Conservation (phyloP, 2,797 vertebrate species). For the Pseudotriccus pelzelni region DNA sequence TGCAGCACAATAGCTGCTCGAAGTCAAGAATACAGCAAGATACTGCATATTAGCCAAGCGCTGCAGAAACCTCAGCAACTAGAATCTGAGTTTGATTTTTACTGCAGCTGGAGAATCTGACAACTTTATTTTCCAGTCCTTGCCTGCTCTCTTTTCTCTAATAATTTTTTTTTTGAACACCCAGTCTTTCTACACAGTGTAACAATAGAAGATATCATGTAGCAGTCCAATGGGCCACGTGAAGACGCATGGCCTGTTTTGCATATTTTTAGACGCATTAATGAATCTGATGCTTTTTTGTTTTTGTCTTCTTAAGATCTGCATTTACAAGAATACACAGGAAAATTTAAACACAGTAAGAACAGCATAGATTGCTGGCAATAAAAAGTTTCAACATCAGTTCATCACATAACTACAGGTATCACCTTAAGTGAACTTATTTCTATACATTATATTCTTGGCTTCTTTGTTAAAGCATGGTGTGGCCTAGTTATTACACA, state of each 20-base stretch:
- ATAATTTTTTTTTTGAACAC: not conserved
- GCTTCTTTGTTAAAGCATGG: not conserved
- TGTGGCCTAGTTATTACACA: not conserved
- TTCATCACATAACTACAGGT: not conserved
- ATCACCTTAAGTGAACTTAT: not conserved
- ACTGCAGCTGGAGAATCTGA: not conserved
- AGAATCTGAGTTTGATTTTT: not conserved
- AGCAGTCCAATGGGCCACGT: not conserved
- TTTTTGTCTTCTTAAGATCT: not conserved
- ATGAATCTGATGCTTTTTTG: not conserved
- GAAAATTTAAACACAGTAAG: not conserved
- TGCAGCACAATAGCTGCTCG: not conserved
- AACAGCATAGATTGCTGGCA: not conserved
- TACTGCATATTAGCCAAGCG: not conserved
- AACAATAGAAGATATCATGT: not conserved
- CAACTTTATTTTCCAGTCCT: not conserved
- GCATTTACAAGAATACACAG: not conserved
- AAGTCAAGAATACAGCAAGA: constrained; percentile 9
- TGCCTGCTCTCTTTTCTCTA: not conserved
- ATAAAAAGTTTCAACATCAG: not conserved
- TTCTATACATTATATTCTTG: not conserved
- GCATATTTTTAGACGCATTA: not conserved
- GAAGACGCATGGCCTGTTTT: not conserved
- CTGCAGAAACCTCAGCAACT: constrained; percentile 8
- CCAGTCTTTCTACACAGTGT: not conserved